A percentile compares a stretch with the other conserved stretches of the same genome.
Conservation (phyloP, 2,888 invertebrate genomes). For the Scaptomyza cyrtandrae region DNA sequence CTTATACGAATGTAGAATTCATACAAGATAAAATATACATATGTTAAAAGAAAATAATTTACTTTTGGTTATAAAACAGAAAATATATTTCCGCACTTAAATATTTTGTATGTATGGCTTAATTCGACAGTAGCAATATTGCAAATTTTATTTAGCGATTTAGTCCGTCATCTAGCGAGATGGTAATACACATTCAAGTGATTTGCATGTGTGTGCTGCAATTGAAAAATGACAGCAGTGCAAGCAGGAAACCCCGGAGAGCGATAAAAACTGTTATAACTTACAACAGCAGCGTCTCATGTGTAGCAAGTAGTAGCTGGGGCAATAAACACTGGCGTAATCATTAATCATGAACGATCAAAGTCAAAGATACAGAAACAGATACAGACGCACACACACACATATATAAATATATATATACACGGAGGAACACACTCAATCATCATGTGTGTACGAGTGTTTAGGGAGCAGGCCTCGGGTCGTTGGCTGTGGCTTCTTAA, state of each 20-base stretch:
- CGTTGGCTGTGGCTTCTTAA: conserved; percentile 61
- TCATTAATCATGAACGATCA: conserved; percentile 78
- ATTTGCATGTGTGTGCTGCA: conserved; percentile 43
- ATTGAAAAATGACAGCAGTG: conserved; percentile 61
- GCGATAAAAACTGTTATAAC: conserved; percentile 50
- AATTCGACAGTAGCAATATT: conserved; percentile 7
- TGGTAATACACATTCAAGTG: conserved; percentile 18
- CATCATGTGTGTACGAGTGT: conserved; percentile 58
- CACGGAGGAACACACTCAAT: conserved; percentile 35
- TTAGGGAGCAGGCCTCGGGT: conserved; percentile 60
- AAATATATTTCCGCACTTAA: not conserved
- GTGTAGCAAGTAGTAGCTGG: conserved; percentile 17
- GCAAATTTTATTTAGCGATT: conserved; percentile 26
- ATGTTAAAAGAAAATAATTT: too few species aligned
- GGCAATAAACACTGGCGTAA: conserved; percentile 76
- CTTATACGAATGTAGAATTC: not conserved
- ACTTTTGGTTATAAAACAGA: too few species aligned
- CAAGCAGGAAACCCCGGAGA: conserved; percentile 53
- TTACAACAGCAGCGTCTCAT: conserved; percentile 21
- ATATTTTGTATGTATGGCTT: not conserved
- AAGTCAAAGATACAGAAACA: conserved; percentile 73
- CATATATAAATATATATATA: conserved; percentile 13
- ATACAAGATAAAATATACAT: not conserved
- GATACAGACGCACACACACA: conserved; percentile 21
- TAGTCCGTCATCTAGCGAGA: conserved; percentile 16